Base-by-base conservation (phyloP, 2,113 vertebrate genomes). In the Tylochromis polylepis region DNA sequence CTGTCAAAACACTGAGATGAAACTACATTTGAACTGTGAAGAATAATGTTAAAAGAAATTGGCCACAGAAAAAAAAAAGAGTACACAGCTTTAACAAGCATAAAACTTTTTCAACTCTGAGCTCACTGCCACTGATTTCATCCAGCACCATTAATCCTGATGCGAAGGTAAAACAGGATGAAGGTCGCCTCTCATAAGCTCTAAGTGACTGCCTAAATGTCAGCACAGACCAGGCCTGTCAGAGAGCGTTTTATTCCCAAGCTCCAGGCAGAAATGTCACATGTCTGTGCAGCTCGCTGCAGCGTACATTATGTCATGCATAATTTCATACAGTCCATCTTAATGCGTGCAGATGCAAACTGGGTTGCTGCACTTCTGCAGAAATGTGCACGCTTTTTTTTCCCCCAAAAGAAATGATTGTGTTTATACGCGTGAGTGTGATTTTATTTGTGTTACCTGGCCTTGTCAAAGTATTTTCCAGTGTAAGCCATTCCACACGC, bases 401-500 rank as follows among this genome's bases (percentile, higher is more conserved):
- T 24, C 1, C 27, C 18, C 4, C 9, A 16, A 5, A 11, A 11
- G 46, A 51, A 20, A 77, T 2, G 6, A 31, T 51, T 53, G 16
- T 31, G 46, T 53, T n/a, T n/a, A 53, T 9, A 77, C 1, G 1
- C 0, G 2, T 56, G 27, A 31, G 11, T n/a, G 79, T 84, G 79
- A 29, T 55, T 85, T 18, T 60, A 29, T 56, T 80, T 77, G 1
- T 20, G 31, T 91, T 94, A 95, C 98, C 98, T 99, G 95, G 98
- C 97, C 95, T 97, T 98, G 96, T 99, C 98, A 90, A 99, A 99
- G 96, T 97, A 97, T 89, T 99, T 99, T 84, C 98, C 98, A 1
- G 97, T 98, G 93, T 99, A 99, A 78, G 98, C 98, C 98, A 99
- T 99, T 38, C 98, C 98, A 81, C 97, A 98, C 2, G 98, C 97